phyloP scores from a whole-genome alignment of 64 coral and sea anemone species.

The Acropora yongei region DNA sequence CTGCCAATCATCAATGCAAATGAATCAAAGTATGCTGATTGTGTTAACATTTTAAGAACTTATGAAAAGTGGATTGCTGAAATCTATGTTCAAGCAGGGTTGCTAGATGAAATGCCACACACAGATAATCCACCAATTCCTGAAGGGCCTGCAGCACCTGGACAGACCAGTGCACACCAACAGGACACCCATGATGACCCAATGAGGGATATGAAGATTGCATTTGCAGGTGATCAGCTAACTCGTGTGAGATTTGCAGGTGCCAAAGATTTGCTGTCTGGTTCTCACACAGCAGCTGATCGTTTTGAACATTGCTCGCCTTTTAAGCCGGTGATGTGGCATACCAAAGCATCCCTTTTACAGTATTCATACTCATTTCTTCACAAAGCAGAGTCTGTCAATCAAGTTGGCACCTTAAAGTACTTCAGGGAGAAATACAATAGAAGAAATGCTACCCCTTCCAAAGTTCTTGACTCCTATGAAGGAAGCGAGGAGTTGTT shows the following conservation, averaged over 20 bases:
- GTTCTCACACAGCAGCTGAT: constrained; percentile 72
- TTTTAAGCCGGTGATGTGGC: constrained; percentile 83
- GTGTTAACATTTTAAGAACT: not conserved
- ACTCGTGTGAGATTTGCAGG: constrained; percentile 51
- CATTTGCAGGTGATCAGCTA: no score
- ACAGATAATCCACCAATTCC: not conserved
- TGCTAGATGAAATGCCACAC: not conserved
- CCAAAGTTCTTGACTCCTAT: constrained; percentile 74
- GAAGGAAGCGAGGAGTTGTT: constrained; percentile 80
- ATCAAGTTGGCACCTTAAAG: constrained; percentile 73
- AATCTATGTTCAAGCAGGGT: not conserved
- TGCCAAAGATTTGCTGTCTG: constrained; percentile 65
- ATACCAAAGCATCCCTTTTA: constrained; percentile 69
- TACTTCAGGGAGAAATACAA: constrained; percentile 27
- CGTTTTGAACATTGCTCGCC: constrained; percentile 79
- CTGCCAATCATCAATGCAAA: not conserved
- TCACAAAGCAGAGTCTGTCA: constrained; percentile 66
- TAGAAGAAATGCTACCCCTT: constrained; percentile 55
- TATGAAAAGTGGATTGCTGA: not conserved
- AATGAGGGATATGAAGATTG: no score
- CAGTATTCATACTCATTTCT: constrained; percentile 78
- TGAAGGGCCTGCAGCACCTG: not conserved
- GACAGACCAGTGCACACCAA: not conserved
- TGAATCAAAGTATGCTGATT: not conserved
- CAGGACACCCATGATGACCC: no score